phyloP scores from a whole-genome alignment of 2,113 vertebrate genomes.

The Martes martes region DNA sequence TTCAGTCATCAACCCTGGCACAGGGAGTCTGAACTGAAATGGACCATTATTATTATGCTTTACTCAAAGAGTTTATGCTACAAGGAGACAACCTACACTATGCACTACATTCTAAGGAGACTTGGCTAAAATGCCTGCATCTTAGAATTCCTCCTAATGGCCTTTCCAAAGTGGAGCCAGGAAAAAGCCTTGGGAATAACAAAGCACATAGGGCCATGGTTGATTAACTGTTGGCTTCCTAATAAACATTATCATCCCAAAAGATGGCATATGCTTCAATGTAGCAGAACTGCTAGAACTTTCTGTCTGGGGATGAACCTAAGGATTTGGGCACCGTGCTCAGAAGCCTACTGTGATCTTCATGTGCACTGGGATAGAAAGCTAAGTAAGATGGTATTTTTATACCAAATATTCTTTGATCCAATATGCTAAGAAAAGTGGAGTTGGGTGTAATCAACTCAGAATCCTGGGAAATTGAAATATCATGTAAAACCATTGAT shows the following conservation, averaged over 20 bases:
- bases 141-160: not conserved
- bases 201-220: not conserved
- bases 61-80: not conserved
- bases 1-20: not conserved
- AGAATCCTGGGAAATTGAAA: not conserved
- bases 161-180: not conserved
- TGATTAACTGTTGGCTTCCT: not conserved
- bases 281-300: not conserved
- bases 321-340: not conserved
- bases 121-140: not conserved
- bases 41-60: not conserved
- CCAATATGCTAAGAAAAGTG: not conserved
- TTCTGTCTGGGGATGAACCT: not conserved
- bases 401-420: not conserved
- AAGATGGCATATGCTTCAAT: not conserved
- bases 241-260: not conserved
- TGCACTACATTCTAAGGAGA: not conserved
- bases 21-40: not conserved
- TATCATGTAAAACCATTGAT: not conserved
- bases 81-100: not conserved
- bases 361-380: not conserved
- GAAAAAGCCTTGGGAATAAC: not conserved
- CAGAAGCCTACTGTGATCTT: not conserved
- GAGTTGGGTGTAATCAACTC: not conserved
- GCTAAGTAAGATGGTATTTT: not conserved